phyloP scores from a whole-genome alignment of 1,140 invertebrate species.

The Pectinophora gossypiella region DNA sequence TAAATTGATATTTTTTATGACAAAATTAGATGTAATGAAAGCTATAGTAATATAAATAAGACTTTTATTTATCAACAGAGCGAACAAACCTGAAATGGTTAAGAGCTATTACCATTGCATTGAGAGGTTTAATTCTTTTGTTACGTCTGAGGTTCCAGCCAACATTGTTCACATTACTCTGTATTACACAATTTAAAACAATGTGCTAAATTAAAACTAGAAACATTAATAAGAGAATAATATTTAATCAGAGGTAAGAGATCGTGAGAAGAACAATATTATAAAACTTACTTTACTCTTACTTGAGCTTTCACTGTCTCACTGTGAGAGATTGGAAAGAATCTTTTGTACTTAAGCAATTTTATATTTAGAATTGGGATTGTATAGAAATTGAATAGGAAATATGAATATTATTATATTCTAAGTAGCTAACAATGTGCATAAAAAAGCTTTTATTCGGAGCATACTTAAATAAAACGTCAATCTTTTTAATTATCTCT shows the following conservation, averaged over 20 bases:
- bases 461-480: no score
- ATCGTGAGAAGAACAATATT: slow-evolving; percentile 36
- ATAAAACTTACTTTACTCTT: slow-evolving; percentile 25
- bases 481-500: no score
- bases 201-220: slow-evolving; percentile 5
- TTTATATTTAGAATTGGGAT: neutral
- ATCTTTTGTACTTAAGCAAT: neutral
- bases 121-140: neutral
- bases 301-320: slow-evolving; percentile 46
- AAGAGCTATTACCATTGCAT: no score
- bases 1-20: no score
- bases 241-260: slow-evolving; percentile 21
- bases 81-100: no score
- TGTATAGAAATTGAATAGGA: neutral
- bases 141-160: neutral
- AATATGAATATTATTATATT: no score
- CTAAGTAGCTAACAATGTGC: no score
- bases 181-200: slow-evolving; percentile 1
- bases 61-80: no score
- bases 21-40: no score
- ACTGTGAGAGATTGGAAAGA: slow-evolving; percentile 17
- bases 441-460: no score
- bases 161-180: neutral
- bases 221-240: slow-evolving; percentile 20
- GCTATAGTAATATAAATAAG: no score